Evolutionary conservation across 2,888 invertebrate species (phyloP).

Genomic region (Eudemis profundana): DNA sequence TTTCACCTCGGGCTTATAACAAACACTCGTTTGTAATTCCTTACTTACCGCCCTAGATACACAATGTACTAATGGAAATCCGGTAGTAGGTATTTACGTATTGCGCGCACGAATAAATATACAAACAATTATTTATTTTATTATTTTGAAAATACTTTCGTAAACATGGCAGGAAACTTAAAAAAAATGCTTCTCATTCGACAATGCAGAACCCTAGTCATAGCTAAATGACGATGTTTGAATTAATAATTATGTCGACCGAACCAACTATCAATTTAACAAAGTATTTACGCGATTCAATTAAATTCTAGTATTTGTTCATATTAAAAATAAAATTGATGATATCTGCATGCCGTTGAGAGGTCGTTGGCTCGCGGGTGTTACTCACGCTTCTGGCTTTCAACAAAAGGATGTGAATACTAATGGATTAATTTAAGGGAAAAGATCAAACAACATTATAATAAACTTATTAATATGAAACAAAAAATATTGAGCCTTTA

Average conservation of each 20-base stretch:
- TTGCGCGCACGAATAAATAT: too few species aligned
- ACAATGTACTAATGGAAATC: too few species aligned
- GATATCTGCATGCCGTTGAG: conserved; percentile 34
- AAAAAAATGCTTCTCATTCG: background rate
- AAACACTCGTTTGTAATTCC: too few species aligned
- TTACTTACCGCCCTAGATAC: too few species aligned
- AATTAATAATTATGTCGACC: background rate
- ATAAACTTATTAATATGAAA: conserved; percentile 23
- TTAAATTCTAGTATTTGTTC: conserved; percentile 26
- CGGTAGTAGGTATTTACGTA: too few species aligned
- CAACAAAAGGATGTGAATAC: conserved; percentile 43
- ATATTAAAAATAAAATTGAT: conserved; percentile 30
- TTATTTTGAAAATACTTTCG: too few species aligned
- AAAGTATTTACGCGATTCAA: background rate
- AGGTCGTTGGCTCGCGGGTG: conserved; percentile 38
- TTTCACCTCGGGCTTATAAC: too few species aligned
- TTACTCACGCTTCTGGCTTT: conserved; percentile 46
- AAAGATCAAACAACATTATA: conserved; percentile 28
- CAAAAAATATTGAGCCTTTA: conserved; percentile 5
- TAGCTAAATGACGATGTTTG: background rate
- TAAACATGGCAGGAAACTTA: background rate
- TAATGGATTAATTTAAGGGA: conserved; percentile 34
- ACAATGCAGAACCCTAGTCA: background rate
- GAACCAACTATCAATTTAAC: conserved; percentile 8
- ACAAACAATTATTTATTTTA: too few species aligned